Evolutionary conservation across 2,888 invertebrate genomes (phyloP).

Genomic region (Lasioglossum vierecki): DNA sequence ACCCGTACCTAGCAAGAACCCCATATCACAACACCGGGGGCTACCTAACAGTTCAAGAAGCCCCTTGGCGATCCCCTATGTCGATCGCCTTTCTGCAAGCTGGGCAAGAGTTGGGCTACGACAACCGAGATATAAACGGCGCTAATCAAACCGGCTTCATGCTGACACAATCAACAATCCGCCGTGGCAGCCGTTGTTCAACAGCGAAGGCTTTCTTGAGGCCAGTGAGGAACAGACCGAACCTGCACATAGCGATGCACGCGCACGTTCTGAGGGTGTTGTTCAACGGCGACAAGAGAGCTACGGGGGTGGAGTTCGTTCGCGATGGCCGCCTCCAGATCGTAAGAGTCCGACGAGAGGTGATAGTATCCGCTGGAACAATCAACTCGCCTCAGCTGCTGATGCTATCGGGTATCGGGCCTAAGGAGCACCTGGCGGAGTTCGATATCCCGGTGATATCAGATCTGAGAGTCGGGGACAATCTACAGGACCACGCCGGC

Average conservation of each 20-base stretch:
- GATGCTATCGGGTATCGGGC: constrained; percentile 96
- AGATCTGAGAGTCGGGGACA: constrained; percentile 92
- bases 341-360: constrained; percentile 90
- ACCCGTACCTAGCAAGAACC: constrained; percentile 91
- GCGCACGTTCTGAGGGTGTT: constrained; percentile 91
- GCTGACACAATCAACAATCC: constrained; percentile 93
- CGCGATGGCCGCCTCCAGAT: constrained; percentile 88
- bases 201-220: constrained; percentile 94
- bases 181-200: constrained; percentile 93
- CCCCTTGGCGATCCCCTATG: constrained; percentile 93
- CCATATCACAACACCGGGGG: constrained; percentile 92
- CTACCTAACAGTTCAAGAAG: constrained; percentile 92
- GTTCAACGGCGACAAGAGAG: constrained; percentile 88
- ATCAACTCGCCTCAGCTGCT: constrained; percentile 95
- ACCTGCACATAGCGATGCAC: constrained; percentile 92
- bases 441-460: constrained; percentile 90
- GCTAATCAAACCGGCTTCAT: constrained; percentile 94
- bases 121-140: constrained; percentile 92
- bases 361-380: constrained; percentile 94
- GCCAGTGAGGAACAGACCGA: constrained; percentile 90
- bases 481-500: constrained; percentile 95
- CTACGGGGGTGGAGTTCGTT: constrained; percentile 91
- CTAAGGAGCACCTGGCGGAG: constrained; percentile 89
- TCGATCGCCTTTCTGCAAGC: constrained; percentile 93
- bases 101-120: constrained; percentile 92